Evolutionary conservation across 64 coral and sea anemone genomes (phyloP).

Genomic region (Stylophora pistillata): DNA sequence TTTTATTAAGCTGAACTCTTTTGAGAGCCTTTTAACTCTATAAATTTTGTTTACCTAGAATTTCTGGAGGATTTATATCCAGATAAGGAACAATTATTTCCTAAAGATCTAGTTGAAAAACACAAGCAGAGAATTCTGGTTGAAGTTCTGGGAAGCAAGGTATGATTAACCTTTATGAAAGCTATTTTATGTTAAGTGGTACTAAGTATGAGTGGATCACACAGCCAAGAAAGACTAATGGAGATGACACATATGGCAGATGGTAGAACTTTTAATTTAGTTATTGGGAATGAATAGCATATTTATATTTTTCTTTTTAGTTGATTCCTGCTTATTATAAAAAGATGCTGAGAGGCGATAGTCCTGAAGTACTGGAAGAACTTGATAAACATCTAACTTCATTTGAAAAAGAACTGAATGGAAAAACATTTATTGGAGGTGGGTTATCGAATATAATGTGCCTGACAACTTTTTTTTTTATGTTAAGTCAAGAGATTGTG

Average conservation of each 20-base stretch:
- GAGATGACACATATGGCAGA: background rate
- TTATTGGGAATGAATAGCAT: background rate
- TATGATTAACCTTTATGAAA: background rate
- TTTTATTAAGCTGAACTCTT: no score
- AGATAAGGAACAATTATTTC: background rate
- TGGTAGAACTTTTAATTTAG: background rate
- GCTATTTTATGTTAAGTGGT: background rate
- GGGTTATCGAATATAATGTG: background rate
- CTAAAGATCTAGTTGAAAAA: constrained; percentile 20
- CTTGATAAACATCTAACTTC: constrained; percentile 6
- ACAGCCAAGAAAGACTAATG: background rate
- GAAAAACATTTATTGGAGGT: constrained; percentile 16
- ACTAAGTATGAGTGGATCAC: no score
- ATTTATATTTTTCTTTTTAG: background rate
- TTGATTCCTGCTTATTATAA: background rate
- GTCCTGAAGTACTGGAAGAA: background rate
- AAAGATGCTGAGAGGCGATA: background rate
- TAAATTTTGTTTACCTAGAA: background rate
- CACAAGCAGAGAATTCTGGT: constrained; percentile 21
- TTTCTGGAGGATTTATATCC: constrained; percentile 28
- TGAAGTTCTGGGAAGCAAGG: constrained; percentile 30
- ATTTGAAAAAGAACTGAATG: constrained; percentile 32
- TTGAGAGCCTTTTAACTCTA: background rate
- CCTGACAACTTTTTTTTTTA: no score
- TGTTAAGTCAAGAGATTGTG: no score